Evolutionary conservation across 2,888 invertebrate genomes (phyloP).

Genomic region (Acleris literana): DNA sequence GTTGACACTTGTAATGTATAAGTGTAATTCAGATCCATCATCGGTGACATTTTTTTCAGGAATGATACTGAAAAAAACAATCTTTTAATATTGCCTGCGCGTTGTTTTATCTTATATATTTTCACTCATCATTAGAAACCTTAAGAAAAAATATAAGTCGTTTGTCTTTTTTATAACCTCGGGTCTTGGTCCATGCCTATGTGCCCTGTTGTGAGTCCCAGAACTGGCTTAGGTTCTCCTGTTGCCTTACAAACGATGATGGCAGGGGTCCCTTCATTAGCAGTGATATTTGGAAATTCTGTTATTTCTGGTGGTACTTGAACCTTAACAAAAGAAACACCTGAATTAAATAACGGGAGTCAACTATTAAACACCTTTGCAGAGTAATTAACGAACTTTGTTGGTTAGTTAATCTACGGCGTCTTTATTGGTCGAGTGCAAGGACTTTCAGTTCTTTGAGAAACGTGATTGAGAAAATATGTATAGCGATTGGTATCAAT

Average conservation of each 20-base stretch:
- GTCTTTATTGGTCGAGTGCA: too few relatives aligned
- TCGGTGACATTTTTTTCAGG: conserved; percentile 50
- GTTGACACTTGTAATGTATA: conserved; percentile 49
- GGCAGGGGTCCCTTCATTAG: conserved; percentile 53
- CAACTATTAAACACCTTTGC: neutral
- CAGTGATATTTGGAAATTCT: conserved; percentile 56
- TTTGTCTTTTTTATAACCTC: conserved; percentile 2
- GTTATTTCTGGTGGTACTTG: conserved; percentile 58
- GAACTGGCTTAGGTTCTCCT: conserved; percentile 60
- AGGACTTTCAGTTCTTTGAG: too few relatives aligned
- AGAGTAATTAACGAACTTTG: too few relatives aligned
- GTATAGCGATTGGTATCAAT: too few relatives aligned
- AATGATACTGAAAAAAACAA: neutral
- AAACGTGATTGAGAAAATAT: too few relatives aligned
- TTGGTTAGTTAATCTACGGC: too few relatives aligned
- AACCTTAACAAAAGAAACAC: conserved; percentile 53
- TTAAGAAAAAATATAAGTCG: too few relatives aligned
- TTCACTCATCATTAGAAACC: too few relatives aligned
- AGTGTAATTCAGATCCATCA: conserved; percentile 49
- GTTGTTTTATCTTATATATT: too few relatives aligned
- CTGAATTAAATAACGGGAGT: neutral
- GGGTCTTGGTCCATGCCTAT: neutral
- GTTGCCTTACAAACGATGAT: conserved; percentile 60
- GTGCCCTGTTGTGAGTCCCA: conserved; percentile 48
- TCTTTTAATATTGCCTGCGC: neutral